A percentile compares a stretch with the other conserved stretches of the same genome.
Evolutionary conservation across 2,797 vertebrate genomes (phyloP).

Genomic region (Neosalanx taihuensis): DNA sequence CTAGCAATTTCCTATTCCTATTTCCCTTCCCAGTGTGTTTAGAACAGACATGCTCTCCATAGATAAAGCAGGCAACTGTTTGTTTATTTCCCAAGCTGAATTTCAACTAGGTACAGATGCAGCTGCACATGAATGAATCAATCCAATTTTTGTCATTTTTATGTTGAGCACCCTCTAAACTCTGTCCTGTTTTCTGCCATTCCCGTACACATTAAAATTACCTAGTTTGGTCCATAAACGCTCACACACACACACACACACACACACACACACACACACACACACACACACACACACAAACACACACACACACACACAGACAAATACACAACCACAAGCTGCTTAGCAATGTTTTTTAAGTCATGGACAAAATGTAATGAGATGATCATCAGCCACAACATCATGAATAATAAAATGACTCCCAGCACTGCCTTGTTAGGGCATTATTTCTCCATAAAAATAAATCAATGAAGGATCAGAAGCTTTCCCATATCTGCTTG

Average conservation of each 20-base stretch:
- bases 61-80: neutral
- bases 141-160: neutral
- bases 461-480: neutral
- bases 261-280: neutral
- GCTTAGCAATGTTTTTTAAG: constrained; percentile 13
- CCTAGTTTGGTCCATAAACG: no score
- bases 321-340: neutral
- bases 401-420: constrained; percentile 26
- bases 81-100: neutral
- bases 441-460: constrained; percentile 1
- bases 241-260: neutral
- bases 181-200: neutral
- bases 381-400: constrained; percentile 17
- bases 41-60: neutral
- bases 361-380: neutral
- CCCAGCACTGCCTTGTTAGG: neutral
- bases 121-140: neutral
- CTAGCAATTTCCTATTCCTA: constrained; percentile 7
- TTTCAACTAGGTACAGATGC: constrained; percentile 19
- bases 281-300: constrained; percentile 2
- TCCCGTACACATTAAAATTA: no score
- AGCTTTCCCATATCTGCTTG: neutral
- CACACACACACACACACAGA: neutral
- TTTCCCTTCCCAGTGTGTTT: constrained; percentile 19
- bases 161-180: neutral